phyloP scores from a whole-genome alignment of 2,797 vertebrate species.

The Jordanella pulchra region DNA sequence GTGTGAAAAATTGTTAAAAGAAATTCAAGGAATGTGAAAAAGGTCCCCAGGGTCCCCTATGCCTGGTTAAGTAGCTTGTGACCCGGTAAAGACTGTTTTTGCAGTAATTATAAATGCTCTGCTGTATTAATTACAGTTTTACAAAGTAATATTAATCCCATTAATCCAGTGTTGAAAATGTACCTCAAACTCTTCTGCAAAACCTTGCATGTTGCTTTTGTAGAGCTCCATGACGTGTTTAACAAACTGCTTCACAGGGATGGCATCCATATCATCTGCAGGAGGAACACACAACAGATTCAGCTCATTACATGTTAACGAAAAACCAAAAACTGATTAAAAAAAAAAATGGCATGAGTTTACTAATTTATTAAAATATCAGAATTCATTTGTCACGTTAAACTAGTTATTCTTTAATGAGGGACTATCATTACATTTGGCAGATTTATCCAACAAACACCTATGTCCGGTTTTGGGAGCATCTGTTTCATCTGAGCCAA shows the following conservation, averaged over 20 bases:
- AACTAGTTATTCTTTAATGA: constrained; percentile 7
- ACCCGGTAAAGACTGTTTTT: constrained; percentile 7
- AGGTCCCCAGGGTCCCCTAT: neutral
- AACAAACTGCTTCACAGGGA: constrained; percentile 94
- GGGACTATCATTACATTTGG: neutral
- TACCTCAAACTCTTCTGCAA: constrained; percentile 98
- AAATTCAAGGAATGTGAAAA: neutral
- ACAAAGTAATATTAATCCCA: neutral
- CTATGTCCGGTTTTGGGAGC: constrained; percentile 51
- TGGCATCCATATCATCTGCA: constrained; percentile 97
- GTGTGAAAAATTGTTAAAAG: neutral
- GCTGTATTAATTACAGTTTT: neutral
- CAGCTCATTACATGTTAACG: neutral
- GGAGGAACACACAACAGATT: constrained; percentile 29
- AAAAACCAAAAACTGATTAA: neutral
- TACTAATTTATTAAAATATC: constrained; percentile 10
- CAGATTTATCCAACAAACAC: constrained; percentile 22
- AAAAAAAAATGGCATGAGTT: neutral
- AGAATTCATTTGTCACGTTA: constrained; percentile 10
- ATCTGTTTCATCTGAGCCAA: constrained; percentile 73
- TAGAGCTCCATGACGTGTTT: constrained; percentile 97
- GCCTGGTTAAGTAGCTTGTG: constrained; percentile 5
- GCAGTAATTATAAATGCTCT: constrained; percentile 1
- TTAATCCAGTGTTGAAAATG: neutral
- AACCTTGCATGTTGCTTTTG: constrained; percentile 95